These are phyloP conservation scores for Agrypnia vestita DNA, from an alignment of 1,140 invertebrate genomes.

Conservation along the genomic window DNA sequence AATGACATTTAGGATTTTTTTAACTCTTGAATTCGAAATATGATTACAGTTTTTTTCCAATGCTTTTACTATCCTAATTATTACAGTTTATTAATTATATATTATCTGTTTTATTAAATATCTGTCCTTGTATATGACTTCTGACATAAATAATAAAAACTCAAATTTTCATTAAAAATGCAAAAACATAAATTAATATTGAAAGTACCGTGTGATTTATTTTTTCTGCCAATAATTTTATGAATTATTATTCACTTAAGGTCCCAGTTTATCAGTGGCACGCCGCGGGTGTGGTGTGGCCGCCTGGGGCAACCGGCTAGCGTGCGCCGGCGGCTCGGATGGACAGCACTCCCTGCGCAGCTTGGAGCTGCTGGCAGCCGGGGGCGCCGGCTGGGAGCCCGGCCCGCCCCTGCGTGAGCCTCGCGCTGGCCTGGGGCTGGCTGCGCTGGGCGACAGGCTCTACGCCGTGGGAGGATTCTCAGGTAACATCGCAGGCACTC, in stretches of 20 bases:
- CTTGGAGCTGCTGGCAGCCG: constrained; percentile 65
- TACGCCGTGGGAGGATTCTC: constrained; percentile 88
- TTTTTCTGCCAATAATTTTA: no score
- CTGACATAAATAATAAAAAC: no score
- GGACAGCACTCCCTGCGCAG: constrained; percentile 80
- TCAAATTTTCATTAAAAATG: no score
- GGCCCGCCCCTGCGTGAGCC: constrained; percentile 81
- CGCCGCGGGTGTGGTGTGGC: constrained; percentile 77
- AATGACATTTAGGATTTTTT: no score
- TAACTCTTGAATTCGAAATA: no score
- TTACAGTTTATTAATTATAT: no score
- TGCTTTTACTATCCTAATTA: no score
- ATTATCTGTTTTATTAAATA: no score
- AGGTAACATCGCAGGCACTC: constrained; percentile 68
- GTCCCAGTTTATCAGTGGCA: constrained; percentile 76
- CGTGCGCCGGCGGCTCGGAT: constrained; percentile 82
- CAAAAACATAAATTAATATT: no score
- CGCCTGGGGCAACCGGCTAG: constrained; percentile 77
- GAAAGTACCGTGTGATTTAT: no score
- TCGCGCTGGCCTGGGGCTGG: constrained; percentile 82
- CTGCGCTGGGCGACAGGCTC: constrained; percentile 79
- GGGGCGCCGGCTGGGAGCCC: constrained; percentile 66
- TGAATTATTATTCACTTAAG: constrained; percentile 45
- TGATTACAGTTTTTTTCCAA: no score
- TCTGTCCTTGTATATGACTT: no score